phyloP scores from a whole-genome alignment of 2,113 vertebrate genomes.

The Drymodes brunneopygia region DNA sequence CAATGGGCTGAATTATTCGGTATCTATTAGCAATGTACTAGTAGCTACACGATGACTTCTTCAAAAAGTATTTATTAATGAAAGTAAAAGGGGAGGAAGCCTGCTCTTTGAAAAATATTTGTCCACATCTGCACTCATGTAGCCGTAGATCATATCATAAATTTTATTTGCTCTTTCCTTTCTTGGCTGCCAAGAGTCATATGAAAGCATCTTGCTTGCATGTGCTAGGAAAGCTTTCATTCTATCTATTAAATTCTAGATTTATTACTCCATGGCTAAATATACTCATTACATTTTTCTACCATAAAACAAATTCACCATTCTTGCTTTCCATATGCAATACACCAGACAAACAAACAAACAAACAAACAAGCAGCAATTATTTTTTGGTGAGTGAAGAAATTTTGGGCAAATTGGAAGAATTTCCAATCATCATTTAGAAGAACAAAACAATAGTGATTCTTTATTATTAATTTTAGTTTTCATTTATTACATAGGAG shows the following conservation, averaged over 20 bases:
- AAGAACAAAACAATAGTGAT: neutral
- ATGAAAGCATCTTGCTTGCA: constrained; percentile 3
- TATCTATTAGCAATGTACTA: neutral
- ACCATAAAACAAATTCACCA: neutral
- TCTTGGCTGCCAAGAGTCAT: neutral
- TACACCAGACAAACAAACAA: neutral
- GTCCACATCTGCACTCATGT: neutral
- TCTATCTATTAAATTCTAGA: neutral
- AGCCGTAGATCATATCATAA: neutral
- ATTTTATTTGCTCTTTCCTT: constrained; percentile 24
- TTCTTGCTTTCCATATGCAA: neutral
- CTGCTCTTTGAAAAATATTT: neutral
- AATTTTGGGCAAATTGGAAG: neutral
- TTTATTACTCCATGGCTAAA: constrained; percentile 16
- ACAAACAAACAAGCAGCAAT: neutral
- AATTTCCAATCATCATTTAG: neutral
- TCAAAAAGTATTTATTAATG: neutral
- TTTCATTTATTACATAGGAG: neutral
- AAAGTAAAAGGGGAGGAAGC: neutral
- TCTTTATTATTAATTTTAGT: neutral
- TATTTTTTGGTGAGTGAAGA: neutral
- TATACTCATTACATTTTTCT: neutral
- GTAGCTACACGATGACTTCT: neutral
- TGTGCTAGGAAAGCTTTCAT: neutral
- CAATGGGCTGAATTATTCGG: neutral